These are phyloP conservation scores for Rhagoletis pomonella DNA, from an alignment of 1,140 invertebrate genomes.

Conservation along the genomic window DNA sequence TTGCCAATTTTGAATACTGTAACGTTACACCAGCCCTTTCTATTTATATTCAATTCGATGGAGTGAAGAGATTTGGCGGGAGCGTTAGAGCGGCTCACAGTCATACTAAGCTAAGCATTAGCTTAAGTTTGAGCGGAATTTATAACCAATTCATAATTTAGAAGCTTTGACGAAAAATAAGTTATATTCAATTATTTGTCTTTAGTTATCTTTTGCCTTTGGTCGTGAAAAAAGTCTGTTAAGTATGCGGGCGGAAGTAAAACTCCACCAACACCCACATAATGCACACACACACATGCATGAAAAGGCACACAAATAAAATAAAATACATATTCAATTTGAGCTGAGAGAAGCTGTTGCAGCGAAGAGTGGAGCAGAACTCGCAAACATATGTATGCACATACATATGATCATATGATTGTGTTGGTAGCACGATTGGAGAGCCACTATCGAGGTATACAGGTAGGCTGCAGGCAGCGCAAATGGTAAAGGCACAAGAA, in stretches of 20 bases:
- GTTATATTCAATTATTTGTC: background rate
- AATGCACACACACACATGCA: background rate
- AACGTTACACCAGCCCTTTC: background rate
- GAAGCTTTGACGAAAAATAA: background rate
- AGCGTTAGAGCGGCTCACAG: background rate
- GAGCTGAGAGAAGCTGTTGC: background rate
- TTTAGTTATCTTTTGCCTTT: background rate
- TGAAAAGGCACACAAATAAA: background rate
- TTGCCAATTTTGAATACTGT: slow-evolving; percentile 18
- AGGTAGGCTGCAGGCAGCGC: background rate
- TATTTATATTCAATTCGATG: background rate
- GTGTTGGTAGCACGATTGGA: background rate
- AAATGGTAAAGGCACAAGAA: background rate
- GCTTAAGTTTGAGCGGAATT: background rate
- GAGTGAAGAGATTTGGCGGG: background rate
- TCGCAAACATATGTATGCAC: too few species aligned
- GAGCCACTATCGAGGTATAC: background rate
- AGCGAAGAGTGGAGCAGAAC: background rate
- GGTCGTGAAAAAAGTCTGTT: background rate
- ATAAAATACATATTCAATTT: background rate
- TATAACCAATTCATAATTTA: background rate
- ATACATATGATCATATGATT: background rate
- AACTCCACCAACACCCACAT: slow-evolving; percentile 34
- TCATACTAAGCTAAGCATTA: background rate
- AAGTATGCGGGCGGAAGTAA: background rate